Evolutionary conservation across 2,888 invertebrate genomes (phyloP), one percentile per base, ranked within the genome.

Genomic region (Pterostichus madidus): DNA sequence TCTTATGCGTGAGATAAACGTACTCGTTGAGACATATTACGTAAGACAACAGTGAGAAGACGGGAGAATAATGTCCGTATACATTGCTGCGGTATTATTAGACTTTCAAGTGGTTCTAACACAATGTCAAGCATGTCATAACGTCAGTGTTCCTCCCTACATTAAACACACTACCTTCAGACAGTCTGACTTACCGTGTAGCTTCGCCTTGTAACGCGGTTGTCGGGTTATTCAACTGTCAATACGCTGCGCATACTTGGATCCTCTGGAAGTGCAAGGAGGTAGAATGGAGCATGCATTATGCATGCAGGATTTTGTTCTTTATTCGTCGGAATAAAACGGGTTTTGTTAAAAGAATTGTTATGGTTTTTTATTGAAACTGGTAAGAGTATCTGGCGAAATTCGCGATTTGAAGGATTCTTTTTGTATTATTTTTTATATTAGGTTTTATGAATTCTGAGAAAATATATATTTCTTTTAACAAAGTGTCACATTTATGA

Each of bases 101-200:
- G 76, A 56, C 76, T 76, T 76, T 75, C 75, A 75, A 52, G 75
- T 75, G 75, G 75, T 75, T 75, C 32, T 76, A 56, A 24, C 35
- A 53, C 56, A 52, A 76, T 76, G 52, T 76, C 35, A 76, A 35
- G 76, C 76, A 76, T 56, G 76, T 76, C 76, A 76, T 76, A 76
- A 76, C 46, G 76, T 76, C 56, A 73, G 24, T 5, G n/a, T 56
- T 35, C 56, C 35, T 39, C 53, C 56, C 32, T 76, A 76, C 56
- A 76, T 76, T 76, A 56, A 76, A 56, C 39, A 76, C 46, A 52
- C n/a, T n/a, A n/a, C 56, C 76, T 76, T 53, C 46, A 71, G 15
- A 39, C 39, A 56, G 39, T 35, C 64, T 64, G 64, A 64, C 64
- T 64, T 39, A 15, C 39, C 39, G 64, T 64, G 64, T 61, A 31